These are phyloP conservation scores for Bactericera cockerelli DNA, from an alignment of 1,140 invertebrate species.

Conservation along the genomic window DNA sequence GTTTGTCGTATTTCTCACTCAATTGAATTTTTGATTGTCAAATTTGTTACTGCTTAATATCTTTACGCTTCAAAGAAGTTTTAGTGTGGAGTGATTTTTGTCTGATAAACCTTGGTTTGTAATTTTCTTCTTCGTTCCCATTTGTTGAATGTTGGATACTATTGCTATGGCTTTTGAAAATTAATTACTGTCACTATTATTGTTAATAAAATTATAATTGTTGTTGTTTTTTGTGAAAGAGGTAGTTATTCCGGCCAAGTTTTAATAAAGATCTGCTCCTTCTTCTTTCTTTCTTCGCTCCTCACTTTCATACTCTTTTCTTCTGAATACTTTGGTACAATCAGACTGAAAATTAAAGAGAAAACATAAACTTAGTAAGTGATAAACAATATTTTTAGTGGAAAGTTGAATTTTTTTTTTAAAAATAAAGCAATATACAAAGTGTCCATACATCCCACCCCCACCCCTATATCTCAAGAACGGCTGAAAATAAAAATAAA, in stretches of 20 bases:
- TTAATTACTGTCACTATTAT: neutral
- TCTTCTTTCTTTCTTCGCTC: conserved; percentile 60
- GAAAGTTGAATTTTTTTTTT: no score
- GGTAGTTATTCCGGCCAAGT: conserved; percentile 44
- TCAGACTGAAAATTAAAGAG: no score
- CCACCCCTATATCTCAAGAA: no score
- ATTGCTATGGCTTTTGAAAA: neutral
- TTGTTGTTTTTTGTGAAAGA: neutral
- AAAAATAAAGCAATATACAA: no score
- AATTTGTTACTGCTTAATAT: neutral
- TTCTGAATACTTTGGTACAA: no score
- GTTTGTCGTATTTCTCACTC: no score
- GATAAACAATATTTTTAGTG: no score
- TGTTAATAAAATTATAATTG: no score
- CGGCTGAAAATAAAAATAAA: no score
- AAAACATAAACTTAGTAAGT: no score
- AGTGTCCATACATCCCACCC: no score
- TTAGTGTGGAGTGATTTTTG: neutral
- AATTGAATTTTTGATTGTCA: neutral
- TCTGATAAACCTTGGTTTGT: neutral
- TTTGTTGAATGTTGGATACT: no score
- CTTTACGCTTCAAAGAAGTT: neutral
- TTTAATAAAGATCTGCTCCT: conserved; percentile 53
- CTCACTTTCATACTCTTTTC: conserved; percentile 33
- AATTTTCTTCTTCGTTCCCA: neutral